Evolutionary conservation across 2,797 vertebrate species (phyloP), one percentile per base, ranked within the genome.

Genomic region (Semotilus atromaculatus): DNA sequence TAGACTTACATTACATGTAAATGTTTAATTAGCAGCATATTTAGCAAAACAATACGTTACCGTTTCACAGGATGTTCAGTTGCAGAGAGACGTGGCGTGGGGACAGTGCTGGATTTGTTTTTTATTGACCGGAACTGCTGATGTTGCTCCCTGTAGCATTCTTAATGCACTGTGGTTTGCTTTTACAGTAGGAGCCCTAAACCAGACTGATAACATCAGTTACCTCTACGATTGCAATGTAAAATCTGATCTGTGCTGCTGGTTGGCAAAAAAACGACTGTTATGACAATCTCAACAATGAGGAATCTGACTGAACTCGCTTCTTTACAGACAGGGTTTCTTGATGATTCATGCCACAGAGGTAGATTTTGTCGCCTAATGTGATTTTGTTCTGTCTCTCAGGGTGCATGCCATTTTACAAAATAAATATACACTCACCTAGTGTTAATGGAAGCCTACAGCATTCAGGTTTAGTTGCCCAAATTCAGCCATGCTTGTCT

Each of bases 331-430:
- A 51, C 3, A n/a, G 31, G 43, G 8, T 53, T 43, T 88, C 34
- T 85, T 85, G 51, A 85, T 36, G 75, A 79, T 64, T 88, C 76
- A 83, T 85, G 79, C 62, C 53, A 80, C 34, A 84, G 58, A 48
- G 66, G 19, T 73, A 86, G 38, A 81, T 82, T 81, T 84, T 78
- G 70, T 60, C 18, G 45, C 29, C 19, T 81, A 60, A 81, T 79
- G 74, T 73, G 45, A 51, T 76, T 88, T 86, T 84, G 81, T 60
- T 78, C 80, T 86, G 55, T 76, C 40, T 86, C 66, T 82, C 55
- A 66, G 73, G 74, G 67, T 66, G 29, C 55, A 73, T 83, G 76
- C 40, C 60, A 72, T 85, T 82, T 86, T 64, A 43, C 40, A 64
- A 64, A 40, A 64, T 21, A 62, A 48, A 73, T 64, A 60, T 68